Percentiles rank a stretch among this genome's conserved stretches.
phyloP scores from a whole-genome alignment of 2,888 invertebrate species.

The Flabesymbios commensalis region DNA sequence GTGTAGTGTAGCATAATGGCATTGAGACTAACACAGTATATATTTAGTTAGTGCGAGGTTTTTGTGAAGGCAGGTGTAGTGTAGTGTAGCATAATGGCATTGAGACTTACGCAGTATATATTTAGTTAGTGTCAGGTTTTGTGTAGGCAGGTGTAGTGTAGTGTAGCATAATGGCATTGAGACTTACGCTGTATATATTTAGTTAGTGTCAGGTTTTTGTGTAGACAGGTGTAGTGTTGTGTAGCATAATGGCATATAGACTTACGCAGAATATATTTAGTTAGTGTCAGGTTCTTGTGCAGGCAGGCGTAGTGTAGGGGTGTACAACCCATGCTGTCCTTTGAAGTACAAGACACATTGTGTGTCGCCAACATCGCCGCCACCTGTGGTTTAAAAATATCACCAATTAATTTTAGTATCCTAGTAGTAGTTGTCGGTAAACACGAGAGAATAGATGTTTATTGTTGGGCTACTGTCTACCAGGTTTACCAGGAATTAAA shows the following conservation, averaged over 20 bases:
- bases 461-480: no score
- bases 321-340: conserved; percentile 59
- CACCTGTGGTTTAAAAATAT: no score
- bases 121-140: no score
- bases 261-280: conserved; percentile 55
- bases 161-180: conserved; percentile 57
- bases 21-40: conserved; percentile 56
- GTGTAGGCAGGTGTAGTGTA: conserved; percentile 61
- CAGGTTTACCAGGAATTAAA: no score
- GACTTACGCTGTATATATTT: no score
- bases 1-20: no score
- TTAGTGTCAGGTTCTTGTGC: conserved; percentile 54
- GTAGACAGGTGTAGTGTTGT: conserved; percentile 54
- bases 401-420: no score
- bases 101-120: no score
- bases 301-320: conserved; percentile 62
- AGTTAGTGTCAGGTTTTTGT: no score
- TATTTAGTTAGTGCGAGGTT: conserved; percentile 55
- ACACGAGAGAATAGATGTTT: no score
- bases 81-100: no score
- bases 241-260: conserved; percentile 41
- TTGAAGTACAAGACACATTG: conserved; percentile 51
- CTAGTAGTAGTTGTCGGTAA: no score
- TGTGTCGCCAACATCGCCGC: conserved; percentile 56
- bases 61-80: conserved; percentile 59